Conservation (phyloP, 2,888 invertebrate genomes). For the Leucoma salicis region DNA sequence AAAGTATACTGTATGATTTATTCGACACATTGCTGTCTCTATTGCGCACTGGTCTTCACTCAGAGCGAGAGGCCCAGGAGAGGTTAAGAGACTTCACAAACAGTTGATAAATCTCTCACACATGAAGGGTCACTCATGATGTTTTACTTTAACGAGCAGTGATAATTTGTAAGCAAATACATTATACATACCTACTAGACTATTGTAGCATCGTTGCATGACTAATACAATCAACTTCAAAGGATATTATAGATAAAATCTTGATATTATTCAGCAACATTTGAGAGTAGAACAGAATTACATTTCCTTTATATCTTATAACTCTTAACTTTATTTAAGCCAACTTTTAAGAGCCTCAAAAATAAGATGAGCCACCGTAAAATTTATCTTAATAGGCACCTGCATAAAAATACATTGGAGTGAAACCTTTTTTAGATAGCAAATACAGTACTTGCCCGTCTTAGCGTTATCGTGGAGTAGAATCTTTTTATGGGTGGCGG, state of each 20-base stretch:
- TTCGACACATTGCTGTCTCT: too few species aligned
- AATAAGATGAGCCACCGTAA: slow-evolving; percentile 35
- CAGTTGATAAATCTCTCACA: too few species aligned
- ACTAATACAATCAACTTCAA: background rate
- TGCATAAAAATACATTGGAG: slow-evolving; percentile 44
- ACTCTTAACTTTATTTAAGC: slow-evolving; percentile 14
- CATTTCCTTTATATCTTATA: background rate
- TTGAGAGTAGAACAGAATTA: background rate
- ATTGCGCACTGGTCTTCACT: too few species aligned
- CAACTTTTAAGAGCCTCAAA: slow-evolving; percentile 24
- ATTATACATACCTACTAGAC: too few species aligned
- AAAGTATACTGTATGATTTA: too few species aligned
- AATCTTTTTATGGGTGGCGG: slow-evolving; percentile 42
- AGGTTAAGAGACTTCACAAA: too few species aligned
- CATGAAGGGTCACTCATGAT: too few species aligned
- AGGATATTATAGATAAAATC: background rate
- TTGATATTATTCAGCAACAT: background rate
- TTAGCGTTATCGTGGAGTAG: slow-evolving; percentile 31
- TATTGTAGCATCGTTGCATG: too few species aligned
- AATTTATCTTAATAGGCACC: slow-evolving; percentile 46
- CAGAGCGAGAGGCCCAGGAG: too few species aligned
- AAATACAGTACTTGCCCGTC: slow-evolving; percentile 32
- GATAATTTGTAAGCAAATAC: too few species aligned
- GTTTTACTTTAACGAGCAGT: too few species aligned
- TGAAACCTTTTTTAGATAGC: slow-evolving; percentile 44